Evolutionary conservation across 1,140 invertebrate genomes (phyloP).

Genomic region (Bacillus rossius): DNA sequence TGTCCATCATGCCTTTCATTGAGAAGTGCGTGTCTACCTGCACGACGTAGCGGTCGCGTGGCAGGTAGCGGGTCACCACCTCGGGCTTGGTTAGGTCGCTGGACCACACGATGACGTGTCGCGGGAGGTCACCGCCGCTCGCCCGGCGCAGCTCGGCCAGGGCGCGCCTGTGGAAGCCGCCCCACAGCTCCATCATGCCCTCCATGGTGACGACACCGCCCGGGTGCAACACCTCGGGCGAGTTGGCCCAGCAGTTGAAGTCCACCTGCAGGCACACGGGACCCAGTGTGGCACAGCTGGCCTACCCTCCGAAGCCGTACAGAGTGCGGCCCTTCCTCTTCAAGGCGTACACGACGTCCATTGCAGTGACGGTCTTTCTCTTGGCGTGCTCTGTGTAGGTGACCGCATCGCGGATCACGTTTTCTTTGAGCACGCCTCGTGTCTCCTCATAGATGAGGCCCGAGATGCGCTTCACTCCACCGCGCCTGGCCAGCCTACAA

Average conservation of each 20-base stretch:
- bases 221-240: background rate
- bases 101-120: constrained; percentile 68
- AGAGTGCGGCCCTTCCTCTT: no score
- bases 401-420: no score
- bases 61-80: constrained; percentile 26
- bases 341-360: no score
- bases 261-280: background rate
- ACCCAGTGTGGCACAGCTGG: no score
- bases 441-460: no score
- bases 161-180: constrained; percentile 63
- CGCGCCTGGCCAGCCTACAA: no score
- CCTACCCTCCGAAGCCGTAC: no score
- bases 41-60: constrained; percentile 33
- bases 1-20: no score
- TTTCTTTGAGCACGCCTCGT: no score
- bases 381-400: no score
- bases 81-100: constrained; percentile 60
- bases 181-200: constrained; percentile 54
- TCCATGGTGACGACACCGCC: background rate
- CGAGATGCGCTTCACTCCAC: no score
- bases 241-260: background rate
- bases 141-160: constrained; percentile 54
- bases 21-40: constrained; percentile 25
- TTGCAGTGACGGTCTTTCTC: no score
- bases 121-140: constrained; percentile 56